Evolutionary conservation across 2,797 vertebrate genomes (phyloP).

Genomic region (Schizopygopsis pylzovi): DNA sequence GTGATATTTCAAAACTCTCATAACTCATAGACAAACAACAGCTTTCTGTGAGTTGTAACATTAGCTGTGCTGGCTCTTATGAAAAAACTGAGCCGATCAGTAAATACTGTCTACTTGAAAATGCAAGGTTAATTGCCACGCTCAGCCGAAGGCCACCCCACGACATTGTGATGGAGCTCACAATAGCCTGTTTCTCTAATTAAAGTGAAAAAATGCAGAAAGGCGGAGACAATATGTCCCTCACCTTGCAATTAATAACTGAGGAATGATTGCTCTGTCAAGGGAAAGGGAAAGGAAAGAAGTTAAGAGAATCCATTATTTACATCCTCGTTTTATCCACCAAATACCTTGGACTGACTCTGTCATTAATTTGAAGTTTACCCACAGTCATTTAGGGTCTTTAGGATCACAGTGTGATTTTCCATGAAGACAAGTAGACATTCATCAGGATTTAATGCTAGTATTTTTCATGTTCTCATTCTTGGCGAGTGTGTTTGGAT

Average conservation of each 20-base stretch:
- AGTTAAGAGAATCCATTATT: conserved; percentile 67
- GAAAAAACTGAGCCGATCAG: conserved; percentile 49
- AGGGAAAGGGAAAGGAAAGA: conserved; percentile 54
- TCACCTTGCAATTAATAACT: conserved; percentile 62
- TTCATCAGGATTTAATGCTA: neutral
- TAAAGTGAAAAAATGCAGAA: conserved; percentile 38
- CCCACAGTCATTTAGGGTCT: conserved; percentile 45
- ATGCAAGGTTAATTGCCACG: conserved; percentile 30
- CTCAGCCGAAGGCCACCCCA: conserved; percentile 34
- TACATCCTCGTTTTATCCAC: conserved; percentile 58
- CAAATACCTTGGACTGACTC: conserved; percentile 53
- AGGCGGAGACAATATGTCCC: conserved; percentile 63
- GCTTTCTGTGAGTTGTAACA: neutral
- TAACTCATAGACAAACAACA: neutral
- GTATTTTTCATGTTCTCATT: neutral
- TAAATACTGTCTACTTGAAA: conserved; percentile 55
- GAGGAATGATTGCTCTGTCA: conserved; percentile 57
- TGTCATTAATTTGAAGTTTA: conserved; percentile 60
- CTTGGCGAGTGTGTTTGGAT: neutral
- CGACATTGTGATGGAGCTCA: conserved; percentile 32
- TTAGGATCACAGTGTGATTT: conserved; percentile 24
- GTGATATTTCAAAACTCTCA: neutral
- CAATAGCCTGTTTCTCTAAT: conserved; percentile 37
- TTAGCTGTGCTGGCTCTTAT: neutral
- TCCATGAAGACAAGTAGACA: conserved; percentile 14